Evolutionary conservation across 1,140 invertebrate genomes (phyloP), one percentile per base, ranked within the genome.

Genomic region (Lordiphosa mommai): DNA sequence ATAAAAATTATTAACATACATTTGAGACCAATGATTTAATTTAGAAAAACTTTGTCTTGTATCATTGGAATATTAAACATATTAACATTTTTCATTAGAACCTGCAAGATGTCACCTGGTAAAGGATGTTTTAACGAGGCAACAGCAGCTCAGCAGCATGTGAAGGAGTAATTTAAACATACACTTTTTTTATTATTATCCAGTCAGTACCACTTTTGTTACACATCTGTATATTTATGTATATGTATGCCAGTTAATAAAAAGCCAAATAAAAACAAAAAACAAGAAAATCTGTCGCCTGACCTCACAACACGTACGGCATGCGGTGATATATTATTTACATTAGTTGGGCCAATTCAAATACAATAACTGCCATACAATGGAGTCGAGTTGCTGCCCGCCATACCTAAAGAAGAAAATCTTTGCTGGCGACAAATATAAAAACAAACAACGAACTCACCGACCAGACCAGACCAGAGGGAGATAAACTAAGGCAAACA

Each of bases 271-370:
- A 56, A 61, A 66, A 41, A 12, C 2, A 10, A 34, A 32, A 32
- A 32, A 6, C 0, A 1, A 13, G 40, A 5, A 23, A 61, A 67
- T 57, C 38, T 61, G 46, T 61, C 51, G 27, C 29, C 2, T 48
- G 7, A 50, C 49, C 50, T 48, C 29, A 17, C n/a, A 33, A 37
- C 43, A 57, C 47, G 64, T 68, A 58, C 13, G 12, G 12, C 9
- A 27, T 64, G 38, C 60, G 43, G 38, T 65, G 43, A 60, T 65
- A 17, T 53, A 61, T 69, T 69, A 61, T 70, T 61, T 66, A 47
- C 66, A 51, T 56, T 50, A 61, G 63, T 55, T 56, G 58, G 20
- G 53, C 51, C 58, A 61, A 56, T 61, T 61, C 58, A 56, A 66
- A 61, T 47, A 61, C 38, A 50, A 66, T 61, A 69, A 50, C 55